Evolutionary conservation across 2,888 invertebrate species (phyloP), one percentile per base, ranked within the genome.

Genomic region (Chorisops tibialis): DNA sequence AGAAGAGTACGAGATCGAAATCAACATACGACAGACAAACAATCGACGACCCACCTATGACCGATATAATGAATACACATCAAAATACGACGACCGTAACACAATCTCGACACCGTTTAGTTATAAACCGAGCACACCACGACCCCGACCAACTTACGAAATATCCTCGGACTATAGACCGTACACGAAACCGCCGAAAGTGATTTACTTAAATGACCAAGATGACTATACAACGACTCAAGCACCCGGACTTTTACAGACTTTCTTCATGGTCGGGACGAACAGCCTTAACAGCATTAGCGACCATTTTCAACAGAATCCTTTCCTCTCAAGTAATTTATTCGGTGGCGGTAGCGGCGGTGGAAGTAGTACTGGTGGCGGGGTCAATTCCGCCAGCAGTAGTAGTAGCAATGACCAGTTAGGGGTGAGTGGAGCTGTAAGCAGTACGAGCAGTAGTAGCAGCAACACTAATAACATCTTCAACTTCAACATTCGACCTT

Each of bases 1-100:
- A 1, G 73, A 75, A 59, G 56, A 75, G 24, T 78, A 76, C 64
- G 76, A 78, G 68, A 78, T 78, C 35, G 78, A 78, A 68, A 78
- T 78, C 5, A 78, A 77, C 59, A 78, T 78, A 48, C 66, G 75
- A 68, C 77, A 75, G 63, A 73, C 75, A 4, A 75, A 75, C 61
- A 73, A 73, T 59, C 66, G 49, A 39, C 51, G 45, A 39, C 59
- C 56, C 21, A 37, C 37, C 21, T 24, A 35, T 30, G 16, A 63
- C 50, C 39, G 54, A 16, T 52, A 47, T 41, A 16, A 59, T 12
- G 62, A 39, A 41, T 45, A 50, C 19, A 21, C 41, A 24, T 60
- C 60, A 2, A 50, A 48, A 30, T 43, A 35, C 18, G 43, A 49
- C 43, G 48, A 63, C 61, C 43, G 18, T 18, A 49, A 38, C 19